Conservation (phyloP, 35 echinoderm and acorn worm species). For the Ophiothrix spiculata region DNA sequence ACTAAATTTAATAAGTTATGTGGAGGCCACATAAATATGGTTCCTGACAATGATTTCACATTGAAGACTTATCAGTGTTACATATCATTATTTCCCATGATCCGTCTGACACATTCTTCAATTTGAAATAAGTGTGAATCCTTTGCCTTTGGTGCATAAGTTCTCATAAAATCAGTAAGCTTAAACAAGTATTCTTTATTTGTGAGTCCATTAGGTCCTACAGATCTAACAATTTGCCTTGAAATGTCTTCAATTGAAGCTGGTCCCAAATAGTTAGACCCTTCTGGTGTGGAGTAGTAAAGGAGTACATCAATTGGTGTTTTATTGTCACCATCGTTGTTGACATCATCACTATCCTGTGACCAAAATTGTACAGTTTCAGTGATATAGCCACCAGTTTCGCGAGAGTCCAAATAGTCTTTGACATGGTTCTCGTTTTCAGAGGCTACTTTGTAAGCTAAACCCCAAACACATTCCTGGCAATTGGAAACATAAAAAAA, state of each 20-base stretch:
- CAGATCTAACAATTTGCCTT: constrained; percentile 58
- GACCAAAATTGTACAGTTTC: constrained; percentile 60
- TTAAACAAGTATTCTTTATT: constrained; percentile 81
- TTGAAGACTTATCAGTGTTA: too few species aligned
- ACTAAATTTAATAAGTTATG: too few species aligned
- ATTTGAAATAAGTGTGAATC: constrained; percentile 88
- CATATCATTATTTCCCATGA: too few species aligned
- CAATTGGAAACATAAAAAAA: too few species aligned
- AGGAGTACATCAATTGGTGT: constrained; percentile 45
- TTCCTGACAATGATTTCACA: too few species aligned
- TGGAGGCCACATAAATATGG: too few species aligned
- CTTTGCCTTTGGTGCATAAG: constrained; percentile 40
- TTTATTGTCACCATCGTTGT: background rate
- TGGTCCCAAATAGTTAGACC: constrained; percentile 72
- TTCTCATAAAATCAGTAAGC: constrained; percentile 56
- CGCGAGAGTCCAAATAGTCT: constrained; percentile 77
- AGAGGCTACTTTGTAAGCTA: constrained; percentile 83
- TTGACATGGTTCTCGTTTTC: constrained; percentile 40
- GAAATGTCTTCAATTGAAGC: constrained; percentile 79
- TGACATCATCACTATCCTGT: background rate
- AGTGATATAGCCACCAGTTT: constrained; percentile 79
- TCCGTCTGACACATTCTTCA: too few species aligned
- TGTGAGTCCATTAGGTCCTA: constrained; percentile 76
- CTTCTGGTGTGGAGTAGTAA: constrained; percentile 67
- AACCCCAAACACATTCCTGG: constrained; percentile 89